Base-by-base conservation (phyloP, 53 echinoderm and acorn worm species). In the Actinopyga echinites region DNA sequence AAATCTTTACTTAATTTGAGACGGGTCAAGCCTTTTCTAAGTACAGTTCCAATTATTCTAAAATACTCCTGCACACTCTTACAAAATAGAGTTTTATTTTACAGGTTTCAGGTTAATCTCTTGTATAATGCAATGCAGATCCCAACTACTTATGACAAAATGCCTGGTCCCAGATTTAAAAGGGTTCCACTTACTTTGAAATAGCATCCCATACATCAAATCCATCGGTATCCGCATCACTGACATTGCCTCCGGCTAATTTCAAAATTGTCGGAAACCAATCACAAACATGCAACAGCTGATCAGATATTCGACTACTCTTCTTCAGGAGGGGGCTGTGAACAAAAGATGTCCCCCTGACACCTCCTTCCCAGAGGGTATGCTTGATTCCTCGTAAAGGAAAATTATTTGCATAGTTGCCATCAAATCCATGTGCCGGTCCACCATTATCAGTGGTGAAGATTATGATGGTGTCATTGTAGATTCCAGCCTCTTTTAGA, bases 371-470 rank as follows among this genome's bases (percentile, higher is more conserved):
- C 95, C 95, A 95, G 2, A 91, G 87, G 8, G 93, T 93, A 53
- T 87, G 89, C 67, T 96, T 96, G 65, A 87, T 84, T 38, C 96
- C 96, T 19, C 96, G 59, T 38, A 96, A 83, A n/a, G 96, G 96
- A 86, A 91, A 93, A 79, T 96, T 96, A 66, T 87, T 87, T 40
- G 93, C 96, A 36, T 90, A 92, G 86, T 92, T 93, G 4, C 85
- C 83, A 56, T 96, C 96, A 66, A 92, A 96, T 23, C 93, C 93
- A 58, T 83, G 83, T 24, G 90, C 87, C 17, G 96, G 93, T 19
- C 96, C 96, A 17, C 96, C 96, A 59, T 96, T 96, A 79, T 96
- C 96, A 0, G 96, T 96, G 15, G 93, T 96, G 82, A 96, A 96
- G 74, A 96, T 85, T 64, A 96, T 96, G 82, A 96, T 86, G 15